These are phyloP conservation scores for Gobio occitaniae DNA, from an alignment of 2,797 vertebrate genomes.

Conservation along the genomic window DNA sequence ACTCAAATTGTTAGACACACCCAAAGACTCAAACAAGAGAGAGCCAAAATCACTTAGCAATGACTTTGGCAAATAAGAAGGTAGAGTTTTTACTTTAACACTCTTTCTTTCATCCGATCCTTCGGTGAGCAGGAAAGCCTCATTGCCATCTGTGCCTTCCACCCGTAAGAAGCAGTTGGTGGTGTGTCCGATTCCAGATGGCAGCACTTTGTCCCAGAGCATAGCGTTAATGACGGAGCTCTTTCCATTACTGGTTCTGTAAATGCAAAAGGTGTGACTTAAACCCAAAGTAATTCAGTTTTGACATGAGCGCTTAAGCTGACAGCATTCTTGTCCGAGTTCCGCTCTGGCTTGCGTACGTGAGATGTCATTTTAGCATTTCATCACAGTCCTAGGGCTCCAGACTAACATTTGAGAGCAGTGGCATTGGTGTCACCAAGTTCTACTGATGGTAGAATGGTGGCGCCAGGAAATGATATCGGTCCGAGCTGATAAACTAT, in stretches of 20 bases:
- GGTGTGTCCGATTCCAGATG: slow-evolving; percentile 96
- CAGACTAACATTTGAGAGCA: too few species aligned
- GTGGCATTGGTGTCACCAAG: too few species aligned
- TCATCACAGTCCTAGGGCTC: background rate
- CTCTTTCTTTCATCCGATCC: slow-evolving; percentile 93
- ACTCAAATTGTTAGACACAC: slow-evolving; percentile 19
- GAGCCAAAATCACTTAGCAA: slow-evolving; percentile 1
- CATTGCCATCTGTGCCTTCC: slow-evolving; percentile 92
- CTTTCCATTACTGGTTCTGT: slow-evolving; percentile 97
- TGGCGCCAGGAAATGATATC: too few species aligned
- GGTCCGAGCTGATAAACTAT: too few species aligned
- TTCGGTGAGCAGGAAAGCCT: slow-evolving; percentile 93
- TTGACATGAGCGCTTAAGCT: background rate
- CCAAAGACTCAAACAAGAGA: slow-evolving; percentile 25
- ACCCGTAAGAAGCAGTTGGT: slow-evolving; percentile 98
- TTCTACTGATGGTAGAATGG: too few species aligned
- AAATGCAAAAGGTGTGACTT: background rate
- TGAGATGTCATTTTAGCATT: background rate
- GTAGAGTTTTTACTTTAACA: slow-evolving; percentile 83
- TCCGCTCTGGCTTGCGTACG: background rate
- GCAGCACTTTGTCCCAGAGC: slow-evolving; percentile 97
- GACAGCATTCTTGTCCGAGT: background rate
- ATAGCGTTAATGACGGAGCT: slow-evolving; percentile 98
- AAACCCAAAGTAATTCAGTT: background rate
- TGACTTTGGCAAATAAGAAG: background rate